phyloP scores from a whole-genome alignment of 2,113 vertebrate species.

The Anthoscopus minutus region DNA sequence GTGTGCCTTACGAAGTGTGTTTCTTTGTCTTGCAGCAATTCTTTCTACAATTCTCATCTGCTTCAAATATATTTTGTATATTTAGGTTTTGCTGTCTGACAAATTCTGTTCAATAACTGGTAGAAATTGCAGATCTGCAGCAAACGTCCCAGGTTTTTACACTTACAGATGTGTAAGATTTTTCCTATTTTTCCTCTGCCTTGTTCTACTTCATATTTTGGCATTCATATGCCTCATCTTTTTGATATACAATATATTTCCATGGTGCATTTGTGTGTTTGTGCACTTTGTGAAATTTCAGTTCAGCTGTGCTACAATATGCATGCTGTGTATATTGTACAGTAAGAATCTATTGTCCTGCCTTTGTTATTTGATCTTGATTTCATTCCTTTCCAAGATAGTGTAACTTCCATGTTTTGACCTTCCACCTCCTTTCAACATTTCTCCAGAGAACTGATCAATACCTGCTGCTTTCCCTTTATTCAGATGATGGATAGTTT shows the following conservation, averaged over 20 bases:
- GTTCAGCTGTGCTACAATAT: background rate
- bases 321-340: background rate
- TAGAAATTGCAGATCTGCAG: background rate
- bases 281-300: background rate
- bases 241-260: background rate
- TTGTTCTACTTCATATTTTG: background rate
- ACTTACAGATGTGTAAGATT: background rate
- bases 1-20: background rate
- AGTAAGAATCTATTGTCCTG: background rate
- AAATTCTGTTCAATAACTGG: background rate
- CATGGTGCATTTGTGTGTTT: background rate
- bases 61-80: background rate
- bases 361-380: background rate
- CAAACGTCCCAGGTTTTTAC: background rate
- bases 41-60: background rate
- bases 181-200: background rate
- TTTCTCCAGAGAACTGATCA: constrained; percentile 58
- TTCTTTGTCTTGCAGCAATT: background rate
- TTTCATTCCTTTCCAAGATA: constrained; percentile 17
- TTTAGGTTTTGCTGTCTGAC: background rate
- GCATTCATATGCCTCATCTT: background rate
- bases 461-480: constrained; percentile 65
- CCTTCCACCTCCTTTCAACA: constrained; percentile 53
- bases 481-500: constrained; percentile 67
- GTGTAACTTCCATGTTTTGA: background rate